A percentile compares a stretch with the other conserved stretches of the same genome.
These are phyloP conservation scores for Menura novaehollandiae DNA, from an alignment of 2,113 vertebrate genomes.

Conservation along the genomic window DNA sequence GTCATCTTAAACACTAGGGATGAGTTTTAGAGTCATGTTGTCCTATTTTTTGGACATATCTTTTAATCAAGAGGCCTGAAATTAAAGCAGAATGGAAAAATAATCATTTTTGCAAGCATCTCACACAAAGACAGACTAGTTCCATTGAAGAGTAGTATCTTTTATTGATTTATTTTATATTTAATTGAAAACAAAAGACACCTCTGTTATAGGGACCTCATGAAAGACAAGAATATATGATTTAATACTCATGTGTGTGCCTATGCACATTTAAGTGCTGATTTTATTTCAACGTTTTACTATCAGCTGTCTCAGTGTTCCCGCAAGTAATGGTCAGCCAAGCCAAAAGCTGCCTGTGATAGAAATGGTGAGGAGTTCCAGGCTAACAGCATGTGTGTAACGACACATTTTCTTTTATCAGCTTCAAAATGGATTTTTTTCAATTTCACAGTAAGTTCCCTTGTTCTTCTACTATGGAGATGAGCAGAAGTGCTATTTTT, in stretches of 20 bases:
- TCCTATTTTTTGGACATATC: neutral
- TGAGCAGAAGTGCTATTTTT: neutral
- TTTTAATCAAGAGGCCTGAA: neutral
- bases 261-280: neutral
- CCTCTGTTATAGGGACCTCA: neutral
- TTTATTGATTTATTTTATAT: neutral
- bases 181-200: neutral
- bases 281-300: neutral
- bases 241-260: neutral
- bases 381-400: neutral
- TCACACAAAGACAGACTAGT: neutral
- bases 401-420: neutral
- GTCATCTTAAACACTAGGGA: neutral
- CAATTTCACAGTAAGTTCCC: neutral
- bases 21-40: neutral
- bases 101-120: neutral
- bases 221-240: neutral
- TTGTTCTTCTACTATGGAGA: neutral
- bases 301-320: neutral
- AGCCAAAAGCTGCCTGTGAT: neutral
- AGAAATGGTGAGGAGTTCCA: neutral
- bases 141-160: neutral
- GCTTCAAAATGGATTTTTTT: neutral
- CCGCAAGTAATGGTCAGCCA: neutral
- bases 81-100: neutral